phyloP scores from a whole-genome alignment of 2,113 vertebrate genomes.

The Coreoperca whiteheadi region DNA sequence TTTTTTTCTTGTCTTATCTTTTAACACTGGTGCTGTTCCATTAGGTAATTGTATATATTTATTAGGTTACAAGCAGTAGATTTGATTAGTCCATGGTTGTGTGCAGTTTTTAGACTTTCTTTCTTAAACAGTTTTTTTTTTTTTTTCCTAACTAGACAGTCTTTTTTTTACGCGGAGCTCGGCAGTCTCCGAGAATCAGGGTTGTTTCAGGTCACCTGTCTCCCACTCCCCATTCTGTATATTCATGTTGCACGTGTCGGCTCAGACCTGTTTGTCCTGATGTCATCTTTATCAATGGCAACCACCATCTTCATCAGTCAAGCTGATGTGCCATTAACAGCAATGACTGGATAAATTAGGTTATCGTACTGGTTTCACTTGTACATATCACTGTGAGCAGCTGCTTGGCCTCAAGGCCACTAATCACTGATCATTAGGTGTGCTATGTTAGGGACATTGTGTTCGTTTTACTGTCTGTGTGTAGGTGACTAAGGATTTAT shows the following conservation, averaged over 20 bases:
- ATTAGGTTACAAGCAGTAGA: slow-evolving; percentile 15
- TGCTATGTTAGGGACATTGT: slow-evolving; percentile 33
- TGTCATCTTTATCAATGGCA: slow-evolving; percentile 56
- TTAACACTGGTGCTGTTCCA: slow-evolving; percentile 72
- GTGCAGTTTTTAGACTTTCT: slow-evolving; percentile 43
- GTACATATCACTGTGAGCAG: slow-evolving; percentile 58
- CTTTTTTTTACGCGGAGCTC: slow-evolving; percentile 57
- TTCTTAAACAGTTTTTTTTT: neutral
- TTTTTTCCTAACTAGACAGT: slow-evolving; percentile 39
- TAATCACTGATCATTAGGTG: slow-evolving; percentile 54
- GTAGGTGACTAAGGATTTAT: slow-evolving; percentile 72
- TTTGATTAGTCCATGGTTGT: slow-evolving; percentile 3
- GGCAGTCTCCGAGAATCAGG: slow-evolving; percentile 64
- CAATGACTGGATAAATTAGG: slow-evolving; percentile 44
- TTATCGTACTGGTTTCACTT: slow-evolving; percentile 49
- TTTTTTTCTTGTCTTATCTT: slow-evolving; percentile 48
- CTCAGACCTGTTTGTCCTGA: slow-evolving; percentile 47
- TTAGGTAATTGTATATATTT: slow-evolving; percentile 48
- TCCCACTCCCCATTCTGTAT: slow-evolving; percentile 43
- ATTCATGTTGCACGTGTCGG: slow-evolving; percentile 17
- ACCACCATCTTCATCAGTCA: slow-evolving; percentile 49
- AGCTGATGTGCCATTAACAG: slow-evolving; percentile 42
- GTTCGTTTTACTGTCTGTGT: slow-evolving; percentile 38
- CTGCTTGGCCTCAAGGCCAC: slow-evolving; percentile 40
- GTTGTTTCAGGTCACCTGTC: slow-evolving; percentile 79